Evolutionary conservation across 2,888 invertebrate species (phyloP).

Genomic region (Drosophila melanocephala): DNA sequence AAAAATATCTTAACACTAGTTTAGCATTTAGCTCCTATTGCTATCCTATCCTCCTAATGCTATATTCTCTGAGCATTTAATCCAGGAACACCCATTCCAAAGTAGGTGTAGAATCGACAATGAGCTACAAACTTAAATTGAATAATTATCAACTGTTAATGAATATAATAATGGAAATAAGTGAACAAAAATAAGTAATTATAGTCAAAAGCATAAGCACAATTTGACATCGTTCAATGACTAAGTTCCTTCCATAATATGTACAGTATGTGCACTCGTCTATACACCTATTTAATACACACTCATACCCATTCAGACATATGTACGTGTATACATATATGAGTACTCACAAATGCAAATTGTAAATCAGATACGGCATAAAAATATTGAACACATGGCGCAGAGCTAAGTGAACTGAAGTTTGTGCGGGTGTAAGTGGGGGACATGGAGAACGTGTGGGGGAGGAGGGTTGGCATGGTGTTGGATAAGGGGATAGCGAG

Average conservation of each 20-base stretch:
- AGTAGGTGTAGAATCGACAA: background rate
- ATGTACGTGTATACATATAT: slow-evolving; percentile 6
- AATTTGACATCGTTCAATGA: slow-evolving; percentile 46
- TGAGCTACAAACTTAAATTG: slow-evolving; percentile 15
- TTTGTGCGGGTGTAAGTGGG: slow-evolving; percentile 48
- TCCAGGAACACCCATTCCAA: slow-evolving; percentile 13
- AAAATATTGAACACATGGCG: slow-evolving; percentile 79
- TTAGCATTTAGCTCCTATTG: background rate
- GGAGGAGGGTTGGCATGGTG: background rate
- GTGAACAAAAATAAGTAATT: slow-evolving; percentile 33
- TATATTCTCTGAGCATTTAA: background rate
- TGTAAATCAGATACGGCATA: slow-evolving; percentile 78
- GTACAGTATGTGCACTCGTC: slow-evolving; percentile 1
- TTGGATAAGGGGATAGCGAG: slow-evolving; percentile 21
- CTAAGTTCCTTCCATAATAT: slow-evolving; percentile 48
- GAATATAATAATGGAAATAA: slow-evolving; percentile 22
- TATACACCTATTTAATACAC: slow-evolving; percentile 35
- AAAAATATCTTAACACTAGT: background rate
- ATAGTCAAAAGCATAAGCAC: slow-evolving; percentile 33
- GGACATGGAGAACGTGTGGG: background rate
- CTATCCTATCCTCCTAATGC: background rate
- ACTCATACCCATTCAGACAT: slow-evolving; percentile 26
- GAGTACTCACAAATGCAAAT: slow-evolving; percentile 61
- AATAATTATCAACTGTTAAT: slow-evolving; percentile 43
- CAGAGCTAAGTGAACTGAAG: slow-evolving; percentile 57